phyloP scores from a whole-genome alignment of 2,888 invertebrate genomes.

The Drosophila rubida region DNA sequence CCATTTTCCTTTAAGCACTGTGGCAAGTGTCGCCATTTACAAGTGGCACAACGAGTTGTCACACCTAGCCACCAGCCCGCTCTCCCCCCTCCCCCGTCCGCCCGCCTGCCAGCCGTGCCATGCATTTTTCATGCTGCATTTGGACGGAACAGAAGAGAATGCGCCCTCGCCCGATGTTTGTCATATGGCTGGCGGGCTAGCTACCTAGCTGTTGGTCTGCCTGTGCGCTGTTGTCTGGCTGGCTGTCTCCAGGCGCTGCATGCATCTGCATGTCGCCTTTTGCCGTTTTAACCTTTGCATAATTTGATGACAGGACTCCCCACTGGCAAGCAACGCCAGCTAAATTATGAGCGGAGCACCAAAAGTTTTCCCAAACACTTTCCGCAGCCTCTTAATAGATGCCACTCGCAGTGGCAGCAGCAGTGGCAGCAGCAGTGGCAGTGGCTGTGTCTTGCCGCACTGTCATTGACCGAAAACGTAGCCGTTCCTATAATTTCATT shows the following conservation, averaged over 20 bases:
- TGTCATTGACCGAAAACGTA: conserved; percentile 17
- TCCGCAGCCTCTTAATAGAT: conserved; percentile 21
- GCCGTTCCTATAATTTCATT: conserved; percentile 55
- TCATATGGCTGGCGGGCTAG: background rate
- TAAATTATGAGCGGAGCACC: conserved; percentile 40
- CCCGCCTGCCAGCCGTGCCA: conserved; percentile 9
- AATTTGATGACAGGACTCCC: conserved; percentile 52
- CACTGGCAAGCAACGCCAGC: conserved; percentile 10
- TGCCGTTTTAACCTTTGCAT: conserved; percentile 62
- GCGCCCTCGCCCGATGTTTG: background rate
- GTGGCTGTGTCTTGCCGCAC: conserved; percentile 8
- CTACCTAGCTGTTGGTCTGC: background rate
- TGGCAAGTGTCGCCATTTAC: conserved; percentile 48
- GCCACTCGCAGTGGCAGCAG: conserved; percentile 7
- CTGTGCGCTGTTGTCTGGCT: background rate
- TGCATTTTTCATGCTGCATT: conserved; percentile 50
- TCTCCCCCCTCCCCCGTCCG: background rate
- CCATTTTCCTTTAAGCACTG: conserved; percentile 51
- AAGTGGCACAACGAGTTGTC: conserved; percentile 41
- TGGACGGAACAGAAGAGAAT: conserved; percentile 8
- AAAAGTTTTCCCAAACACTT: conserved; percentile 30
- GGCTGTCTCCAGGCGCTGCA: conserved; percentile 10
- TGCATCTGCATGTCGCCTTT: conserved; percentile 41
- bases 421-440: background rate
- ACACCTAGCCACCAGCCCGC: background rate